phyloP scores from a whole-genome alignment of 2,888 invertebrate species.

The Dynastes hyllus region DNA sequence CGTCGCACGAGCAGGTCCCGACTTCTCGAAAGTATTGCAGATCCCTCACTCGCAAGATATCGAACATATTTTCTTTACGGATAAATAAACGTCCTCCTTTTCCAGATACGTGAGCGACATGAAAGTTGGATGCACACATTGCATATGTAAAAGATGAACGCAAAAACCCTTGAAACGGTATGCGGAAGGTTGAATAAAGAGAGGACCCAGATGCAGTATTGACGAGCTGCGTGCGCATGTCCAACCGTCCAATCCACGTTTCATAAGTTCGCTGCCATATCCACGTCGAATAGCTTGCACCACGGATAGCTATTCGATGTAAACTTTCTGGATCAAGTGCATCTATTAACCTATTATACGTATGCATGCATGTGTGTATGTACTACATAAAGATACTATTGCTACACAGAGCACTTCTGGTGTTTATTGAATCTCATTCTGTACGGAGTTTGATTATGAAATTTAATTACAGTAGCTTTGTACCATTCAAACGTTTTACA shows the following conservation, averaged over 20 bases:
- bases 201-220: conserved; percentile 61
- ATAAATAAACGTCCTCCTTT: conserved; percentile 19
- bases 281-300: conserved; percentile 29
- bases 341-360: conserved; percentile 22
- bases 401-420: background rate
- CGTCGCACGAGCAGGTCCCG: background rate
- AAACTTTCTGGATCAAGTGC: conserved; percentile 41
- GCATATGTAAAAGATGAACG: conserved; percentile 43
- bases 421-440: conserved; percentile 16
- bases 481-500: background rate
- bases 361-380: no score
- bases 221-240: conserved; percentile 64
- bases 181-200: conserved; percentile 51
- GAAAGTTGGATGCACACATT: conserved; percentile 49
- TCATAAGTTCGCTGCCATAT: background rate
- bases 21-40: background rate
- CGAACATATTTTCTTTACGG: conserved; percentile 32
- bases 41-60: conserved; percentile 9
- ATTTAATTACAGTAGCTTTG: conserved; percentile 2
- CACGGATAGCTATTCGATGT: conserved; percentile 22
- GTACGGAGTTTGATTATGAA: conserved; percentile 11
- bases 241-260: conserved; percentile 52
- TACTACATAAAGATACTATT: background rate
- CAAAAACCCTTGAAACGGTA: conserved; percentile 52
- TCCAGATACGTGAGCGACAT: conserved; percentile 42